Base-by-base conservation (phyloP, 2,797 vertebrate genomes). In the Sitta carolinensis region DNA sequence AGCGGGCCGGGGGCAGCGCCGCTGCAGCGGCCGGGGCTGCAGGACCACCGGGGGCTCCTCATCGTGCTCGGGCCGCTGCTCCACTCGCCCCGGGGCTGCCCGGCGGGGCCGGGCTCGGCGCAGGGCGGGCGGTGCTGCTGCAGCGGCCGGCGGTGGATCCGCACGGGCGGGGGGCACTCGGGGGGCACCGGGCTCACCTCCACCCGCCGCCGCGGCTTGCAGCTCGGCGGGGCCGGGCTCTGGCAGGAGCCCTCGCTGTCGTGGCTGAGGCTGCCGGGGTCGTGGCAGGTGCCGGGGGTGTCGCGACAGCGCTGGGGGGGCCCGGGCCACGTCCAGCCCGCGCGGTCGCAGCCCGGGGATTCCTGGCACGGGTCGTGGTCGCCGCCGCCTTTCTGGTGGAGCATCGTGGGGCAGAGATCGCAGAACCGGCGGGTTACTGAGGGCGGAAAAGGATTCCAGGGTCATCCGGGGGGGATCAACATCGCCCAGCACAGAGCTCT, bases 101-200 rank as follows among this genome's bases (percentile, higher is more conserved):
- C 2, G 0, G 73, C 62, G 32, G 52, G 12, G 0, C 10, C 12
- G 0, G 30, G 66, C 7, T 94, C 87, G 47, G 73, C 7, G 5
- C 69, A 57, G 20, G 9, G 38, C 21, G 95, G 95, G 1, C 91
- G 91, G 9, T 93, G 83, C 55, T 96, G 95, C 89, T 96, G 34
- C 47, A 96, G 75, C 0, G 95, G 95, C 19, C 93, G 75, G 3
- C 67, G 84, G 2, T 69, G 91, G 81, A 96, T 84, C 34, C n/a
- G 92, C 4, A 57, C 54, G 3, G 93, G 84, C 32, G 91, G 87
- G 40, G 84, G 87, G 54, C 93, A 75, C 20, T 5, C 0, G 3
- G 94, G 93, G 40, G 87, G 89, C 17, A n/a, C 11, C 2, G 66
- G 94, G 84, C 23, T 87, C 84, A 95, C 89, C 82, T 95, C 95